Conservation (phyloP, 2,113 vertebrate genomes). For the Nesogale talazaci region DNA sequence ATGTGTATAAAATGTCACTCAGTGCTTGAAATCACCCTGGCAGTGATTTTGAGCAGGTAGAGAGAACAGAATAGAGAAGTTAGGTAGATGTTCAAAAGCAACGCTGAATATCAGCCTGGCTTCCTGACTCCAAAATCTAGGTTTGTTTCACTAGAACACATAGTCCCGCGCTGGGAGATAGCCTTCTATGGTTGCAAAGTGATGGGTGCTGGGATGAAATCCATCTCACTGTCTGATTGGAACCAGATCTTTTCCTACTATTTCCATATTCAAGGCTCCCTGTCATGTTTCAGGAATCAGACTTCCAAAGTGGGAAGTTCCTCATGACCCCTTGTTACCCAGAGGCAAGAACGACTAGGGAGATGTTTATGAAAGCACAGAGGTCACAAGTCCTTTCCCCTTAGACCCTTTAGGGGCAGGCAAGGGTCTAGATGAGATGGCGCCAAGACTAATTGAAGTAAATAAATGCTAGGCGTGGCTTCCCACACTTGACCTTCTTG, state of each 20-base stretch:
- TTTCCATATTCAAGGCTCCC: background rate
- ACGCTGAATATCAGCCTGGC: too few relatives aligned
- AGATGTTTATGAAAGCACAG: background rate
- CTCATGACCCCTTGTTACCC: too few relatives aligned
- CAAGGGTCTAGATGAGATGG: background rate
- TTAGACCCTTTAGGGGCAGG: background rate
- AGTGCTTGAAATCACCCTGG: background rate
- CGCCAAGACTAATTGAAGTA: rapidly evolving
- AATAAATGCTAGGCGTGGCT: background rate
- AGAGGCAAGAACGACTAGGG: background rate
- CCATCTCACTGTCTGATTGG: background rate
- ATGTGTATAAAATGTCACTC: background rate
- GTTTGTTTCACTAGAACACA: too few relatives aligned
- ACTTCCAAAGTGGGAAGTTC: rapidly evolving
- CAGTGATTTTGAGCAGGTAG: background rate
- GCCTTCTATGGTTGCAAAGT: too few relatives aligned
- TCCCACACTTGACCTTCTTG: background rate
- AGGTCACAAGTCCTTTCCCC: background rate
- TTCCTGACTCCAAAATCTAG: background rate
- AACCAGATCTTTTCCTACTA: background rate
- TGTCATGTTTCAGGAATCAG: background rate
- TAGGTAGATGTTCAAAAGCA: background rate
- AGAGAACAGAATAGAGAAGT: background rate
- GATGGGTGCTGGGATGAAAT: background rate
- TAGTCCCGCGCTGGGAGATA: rapidly evolving